Conservation (phyloP, 2,797 vertebrate genomes). For the Thaleichthys pacificus region DNA sequence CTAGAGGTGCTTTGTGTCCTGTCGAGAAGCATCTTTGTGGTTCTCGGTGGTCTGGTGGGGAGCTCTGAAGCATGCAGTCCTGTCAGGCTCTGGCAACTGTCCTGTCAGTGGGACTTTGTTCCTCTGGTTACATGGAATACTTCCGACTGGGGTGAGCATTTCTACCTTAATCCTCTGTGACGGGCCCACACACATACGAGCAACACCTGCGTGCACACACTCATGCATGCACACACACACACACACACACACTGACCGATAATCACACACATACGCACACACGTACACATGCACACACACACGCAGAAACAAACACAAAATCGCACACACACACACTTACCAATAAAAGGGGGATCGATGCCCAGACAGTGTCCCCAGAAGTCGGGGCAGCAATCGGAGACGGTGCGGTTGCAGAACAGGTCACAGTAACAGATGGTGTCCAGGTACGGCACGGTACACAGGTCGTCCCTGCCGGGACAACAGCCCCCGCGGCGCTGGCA, state of each 20-base stretch:
- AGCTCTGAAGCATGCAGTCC: slow-evolving; percentile 1
- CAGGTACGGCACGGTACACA: slow-evolving; percentile 89
- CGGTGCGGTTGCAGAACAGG: slow-evolving; percentile 95
- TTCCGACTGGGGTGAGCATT: neutral
- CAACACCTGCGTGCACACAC: slow-evolving; percentile 5
- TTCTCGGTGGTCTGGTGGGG: too few relatives aligned
- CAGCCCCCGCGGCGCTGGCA: slow-evolving; percentile 86
- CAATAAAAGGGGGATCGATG: slow-evolving; percentile 65
- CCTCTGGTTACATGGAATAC: neutral
- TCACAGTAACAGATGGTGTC: slow-evolving; percentile 98
- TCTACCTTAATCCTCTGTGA: slow-evolving; percentile 3
- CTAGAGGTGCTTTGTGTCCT: too few relatives aligned
- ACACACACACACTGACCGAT: neutral
- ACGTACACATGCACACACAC: neutral
- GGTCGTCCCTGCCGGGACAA: slow-evolving; percentile 85
- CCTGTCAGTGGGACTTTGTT: slow-evolving; percentile 8
- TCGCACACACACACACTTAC: slow-evolving; percentile 46
- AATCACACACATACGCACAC: slow-evolving; percentile 6
- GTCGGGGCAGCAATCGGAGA: slow-evolving; percentile 97
- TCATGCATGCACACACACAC: neutral
- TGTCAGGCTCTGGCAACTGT: slow-evolving; percentile 4
- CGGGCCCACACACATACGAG: neutral
- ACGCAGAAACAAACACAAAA: neutral
- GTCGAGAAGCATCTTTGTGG: too few relatives aligned
- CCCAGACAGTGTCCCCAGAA: slow-evolving; percentile 92